Conservation (phyloP, 2,888 invertebrate species). For the Catocala nupta region DNA sequence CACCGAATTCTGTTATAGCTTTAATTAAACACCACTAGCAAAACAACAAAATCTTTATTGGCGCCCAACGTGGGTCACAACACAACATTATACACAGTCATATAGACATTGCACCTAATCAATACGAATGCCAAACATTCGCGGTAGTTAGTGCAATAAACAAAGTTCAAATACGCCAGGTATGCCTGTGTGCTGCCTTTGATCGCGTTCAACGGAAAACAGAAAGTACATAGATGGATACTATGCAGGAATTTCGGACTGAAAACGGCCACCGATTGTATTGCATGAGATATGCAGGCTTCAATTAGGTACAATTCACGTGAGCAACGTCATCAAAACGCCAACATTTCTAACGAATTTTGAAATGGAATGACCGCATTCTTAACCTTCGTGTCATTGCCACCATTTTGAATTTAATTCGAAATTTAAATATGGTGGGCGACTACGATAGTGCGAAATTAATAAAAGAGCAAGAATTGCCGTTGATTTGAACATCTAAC, state of each 20-base stretch:
- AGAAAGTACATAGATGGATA: conserved; percentile 31
- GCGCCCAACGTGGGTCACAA: conserved; percentile 54
- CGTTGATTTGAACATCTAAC: no score
- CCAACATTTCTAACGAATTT: background rate
- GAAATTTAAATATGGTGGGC: no score
- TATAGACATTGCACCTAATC: conserved; percentile 47
- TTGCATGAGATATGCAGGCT: conserved; percentile 12
- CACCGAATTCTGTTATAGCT: conserved; percentile 46
- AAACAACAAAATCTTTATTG: conserved; percentile 47
- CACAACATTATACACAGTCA: conserved; percentile 35
- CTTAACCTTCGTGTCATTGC: no score
- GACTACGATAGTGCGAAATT: no score
- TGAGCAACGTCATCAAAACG: background rate
- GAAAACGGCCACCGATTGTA: conserved; percentile 24
- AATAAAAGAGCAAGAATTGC: no score
- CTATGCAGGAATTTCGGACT: conserved; percentile 22
- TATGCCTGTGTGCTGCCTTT: conserved; percentile 42
- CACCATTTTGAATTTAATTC: no score
- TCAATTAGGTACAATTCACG: conserved; percentile 10
- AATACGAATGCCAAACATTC: conserved; percentile 41
- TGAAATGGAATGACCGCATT: no score
- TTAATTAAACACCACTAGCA: conserved; percentile 47
- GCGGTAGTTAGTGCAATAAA: conserved; percentile 37
- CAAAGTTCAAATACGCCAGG: conserved; percentile 36
- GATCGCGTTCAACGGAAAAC: conserved; percentile 37